Evolutionary conservation across 1,140 invertebrate genomes (phyloP).

Genomic region (Brachionus manjavacas): DNA sequence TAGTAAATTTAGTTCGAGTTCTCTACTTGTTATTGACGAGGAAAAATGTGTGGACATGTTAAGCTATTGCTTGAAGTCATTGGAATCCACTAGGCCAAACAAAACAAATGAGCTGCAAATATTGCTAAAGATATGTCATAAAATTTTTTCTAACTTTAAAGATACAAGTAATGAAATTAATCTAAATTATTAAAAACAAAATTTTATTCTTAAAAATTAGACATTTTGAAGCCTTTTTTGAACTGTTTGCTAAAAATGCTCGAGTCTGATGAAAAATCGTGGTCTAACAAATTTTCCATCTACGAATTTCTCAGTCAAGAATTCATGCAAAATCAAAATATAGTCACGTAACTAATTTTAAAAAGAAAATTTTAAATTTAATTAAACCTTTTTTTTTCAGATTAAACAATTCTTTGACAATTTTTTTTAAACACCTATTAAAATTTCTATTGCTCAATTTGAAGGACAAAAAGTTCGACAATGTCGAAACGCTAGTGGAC

Average conservation of each 20-base stretch:
- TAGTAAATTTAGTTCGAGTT: conserved; percentile 21
- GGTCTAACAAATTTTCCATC: background rate
- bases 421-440: background rate
- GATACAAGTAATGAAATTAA: background rate
- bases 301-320: background rate
- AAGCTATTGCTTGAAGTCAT: background rate
- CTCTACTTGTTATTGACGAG: background rate
- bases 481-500: background rate
- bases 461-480: conserved; percentile 8
- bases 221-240: conserved; percentile 16
- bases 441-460: background rate
- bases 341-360: background rate
- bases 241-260: background rate
- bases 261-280: background rate
- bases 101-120: background rate
- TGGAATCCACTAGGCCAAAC: background rate
- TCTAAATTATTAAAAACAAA: background rate
- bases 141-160: background rate
- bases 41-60: conserved; percentile 24
- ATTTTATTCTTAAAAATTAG: background rate
- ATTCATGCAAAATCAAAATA: background rate
- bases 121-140: background rate
- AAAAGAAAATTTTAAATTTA: too few species aligned
- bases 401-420: background rate
- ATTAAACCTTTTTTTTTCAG: background rate